Conservation (phyloP, 37 sponge, comb jelly and placozoan species). For the Ianthella basta region DNA sequence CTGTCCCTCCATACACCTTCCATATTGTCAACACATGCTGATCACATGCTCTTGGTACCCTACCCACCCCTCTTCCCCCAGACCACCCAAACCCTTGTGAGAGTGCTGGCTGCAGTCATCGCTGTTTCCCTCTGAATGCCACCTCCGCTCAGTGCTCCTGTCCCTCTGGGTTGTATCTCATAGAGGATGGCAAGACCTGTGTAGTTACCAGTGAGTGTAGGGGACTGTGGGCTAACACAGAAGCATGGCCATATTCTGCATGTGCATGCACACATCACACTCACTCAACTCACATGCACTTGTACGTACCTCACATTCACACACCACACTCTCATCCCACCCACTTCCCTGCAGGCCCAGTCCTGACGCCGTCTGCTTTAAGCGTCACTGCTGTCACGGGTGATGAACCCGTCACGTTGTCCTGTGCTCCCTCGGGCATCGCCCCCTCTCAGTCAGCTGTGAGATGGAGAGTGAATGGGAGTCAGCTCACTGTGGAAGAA, state of each 20-base stretch:
- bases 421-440: constrained; percentile 1
- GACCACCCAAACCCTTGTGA: constrained; percentile 8
- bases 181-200: background rate
- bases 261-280: background rate
- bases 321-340: background rate
- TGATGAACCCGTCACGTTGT: background rate
- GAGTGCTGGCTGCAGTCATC: constrained; percentile 7
- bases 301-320: background rate
- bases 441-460: background rate
- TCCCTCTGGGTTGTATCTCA: background rate
- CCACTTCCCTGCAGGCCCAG: background rate
- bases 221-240: too few species aligned
- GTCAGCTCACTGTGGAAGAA: background rate
- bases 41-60: too few species aligned
- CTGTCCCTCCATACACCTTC: too few species aligned
- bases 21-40: too few species aligned
- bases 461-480: constrained; percentile 6
- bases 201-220: constrained; percentile 2
- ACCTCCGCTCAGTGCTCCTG: background rate
- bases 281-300: background rate
- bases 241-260: background rate
- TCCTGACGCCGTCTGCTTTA: background rate
- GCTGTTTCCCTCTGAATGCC: background rate
- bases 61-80: background rate
- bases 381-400: background rate